Evolutionary conservation across 2,888 invertebrate genomes (phyloP).

Genomic region (Scotopteryx bipunctaria): DNA sequence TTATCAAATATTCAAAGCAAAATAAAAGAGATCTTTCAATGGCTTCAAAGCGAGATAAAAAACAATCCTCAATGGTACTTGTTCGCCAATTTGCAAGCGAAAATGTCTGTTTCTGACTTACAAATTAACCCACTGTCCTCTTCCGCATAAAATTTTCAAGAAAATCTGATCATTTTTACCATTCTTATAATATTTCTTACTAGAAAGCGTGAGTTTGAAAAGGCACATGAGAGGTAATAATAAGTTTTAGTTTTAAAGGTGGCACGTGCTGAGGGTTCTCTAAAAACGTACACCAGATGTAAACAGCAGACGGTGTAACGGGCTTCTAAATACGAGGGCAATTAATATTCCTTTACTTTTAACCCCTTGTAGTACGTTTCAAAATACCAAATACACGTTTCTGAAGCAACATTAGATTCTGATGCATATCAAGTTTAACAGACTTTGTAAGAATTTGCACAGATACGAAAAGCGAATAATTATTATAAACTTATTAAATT

Average conservation of each 20-base stretch:
- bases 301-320: constrained; percentile 46
- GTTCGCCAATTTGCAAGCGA: constrained; percentile 12
- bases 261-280: constrained; percentile 49
- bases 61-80: constrained; percentile 24
- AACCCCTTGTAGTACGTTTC: constrained; percentile 25
- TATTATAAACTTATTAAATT: constrained; percentile 2
- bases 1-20: not conserved
- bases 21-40: not conserved
- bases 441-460: not conserved
- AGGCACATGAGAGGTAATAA: constrained; percentile 18
- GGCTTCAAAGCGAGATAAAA: constrained; percentile 18
- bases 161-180: constrained; percentile 30
- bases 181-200: constrained; percentile 7
- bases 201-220: constrained; percentile 15
- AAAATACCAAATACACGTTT: constrained; percentile 9
- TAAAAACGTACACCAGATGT: constrained; percentile 52
- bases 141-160: constrained; percentile 39
- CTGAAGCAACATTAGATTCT: not conserved
- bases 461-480: not conserved
- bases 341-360: constrained; percentile 31
- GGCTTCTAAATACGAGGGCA: constrained; percentile 45
- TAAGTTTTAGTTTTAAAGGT: constrained; percentile 40
- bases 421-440: not conserved
- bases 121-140: constrained; percentile 25
- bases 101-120: constrained; percentile 34